A percentile compares a stretch with the other conserved stretches of the same genome.
Evolutionary conservation across 2,797 vertebrate genomes (phyloP).

Genomic region (Diceros bicornis): DNA sequence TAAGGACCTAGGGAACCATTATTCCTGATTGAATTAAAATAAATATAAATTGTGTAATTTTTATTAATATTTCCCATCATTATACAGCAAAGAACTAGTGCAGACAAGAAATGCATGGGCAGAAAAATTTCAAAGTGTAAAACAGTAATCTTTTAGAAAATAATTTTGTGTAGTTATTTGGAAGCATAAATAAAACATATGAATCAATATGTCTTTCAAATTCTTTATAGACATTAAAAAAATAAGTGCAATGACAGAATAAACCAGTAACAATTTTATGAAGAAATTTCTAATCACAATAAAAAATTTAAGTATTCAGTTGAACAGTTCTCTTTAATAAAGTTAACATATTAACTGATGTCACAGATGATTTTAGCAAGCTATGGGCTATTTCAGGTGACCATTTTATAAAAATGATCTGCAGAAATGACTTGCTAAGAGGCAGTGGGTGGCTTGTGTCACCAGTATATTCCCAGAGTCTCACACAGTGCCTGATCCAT

Average conservation of each 20-base stretch:
- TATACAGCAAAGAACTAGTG: not conserved
- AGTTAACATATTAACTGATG: conserved; percentile 26
- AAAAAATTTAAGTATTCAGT: conserved; percentile 37
- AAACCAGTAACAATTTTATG: conserved; percentile 60
- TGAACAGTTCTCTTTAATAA: conserved; percentile 47
- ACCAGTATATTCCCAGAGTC: not conserved
- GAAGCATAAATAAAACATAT: conserved; percentile 57
- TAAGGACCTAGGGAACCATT: conserved; percentile 22
- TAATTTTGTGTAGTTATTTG: conserved; percentile 46
- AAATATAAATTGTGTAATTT: not conserved
- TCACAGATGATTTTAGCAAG: conserved; percentile 36
- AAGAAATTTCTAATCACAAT: conserved; percentile 62
- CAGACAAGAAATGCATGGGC: conserved; percentile 23
- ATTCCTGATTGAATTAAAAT: conserved; percentile 52
- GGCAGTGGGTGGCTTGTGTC: not conserved
- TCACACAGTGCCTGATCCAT: not conserved
- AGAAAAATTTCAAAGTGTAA: conserved; percentile 42
- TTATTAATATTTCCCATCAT: conserved; percentile 47
- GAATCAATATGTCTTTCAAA: not conserved
- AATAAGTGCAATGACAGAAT: not conserved
- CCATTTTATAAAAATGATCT: conserved; percentile 28
- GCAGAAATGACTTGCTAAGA: conserved; percentile 41
- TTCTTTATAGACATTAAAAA: conserved; percentile 34
- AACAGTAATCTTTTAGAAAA: conserved; percentile 58
- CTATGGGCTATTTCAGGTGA: conserved; percentile 2